These are phyloP conservation scores for Galaxea fascicularis DNA, from an alignment of 92 coral and sea anemone species.

Conservation along the genomic window DNA sequence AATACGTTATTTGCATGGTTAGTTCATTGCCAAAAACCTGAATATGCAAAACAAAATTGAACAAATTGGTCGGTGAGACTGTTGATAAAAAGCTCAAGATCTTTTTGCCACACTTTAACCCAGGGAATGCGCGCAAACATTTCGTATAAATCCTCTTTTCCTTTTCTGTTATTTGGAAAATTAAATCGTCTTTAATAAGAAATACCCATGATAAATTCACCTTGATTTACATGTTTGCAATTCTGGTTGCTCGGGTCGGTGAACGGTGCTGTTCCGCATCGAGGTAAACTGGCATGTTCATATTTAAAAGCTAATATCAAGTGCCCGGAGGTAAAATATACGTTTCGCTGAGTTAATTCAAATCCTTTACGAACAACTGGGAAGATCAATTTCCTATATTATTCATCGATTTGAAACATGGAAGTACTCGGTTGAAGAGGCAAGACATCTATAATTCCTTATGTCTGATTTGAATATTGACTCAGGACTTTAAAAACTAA, in stretches of 20 bases:
- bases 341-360: not conserved
- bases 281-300: not conserved
- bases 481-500: slow-evolving; percentile 47
- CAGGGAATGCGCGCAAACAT: slow-evolving; percentile 27
- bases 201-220: slow-evolving; percentile 7
- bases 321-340: not conserved
- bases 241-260: not conserved
- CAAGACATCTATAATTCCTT: slow-evolving; percentile 22
- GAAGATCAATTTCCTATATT: slow-evolving; percentile 11
- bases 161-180: not conserved
- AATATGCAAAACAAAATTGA: slow-evolving; percentile 8
- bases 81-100: not conserved
- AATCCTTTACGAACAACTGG: not conserved
- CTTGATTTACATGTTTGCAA: slow-evolving; percentile 33
- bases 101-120: slow-evolving; percentile 5
- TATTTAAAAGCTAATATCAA: not conserved
- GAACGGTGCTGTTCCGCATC: not conserved
- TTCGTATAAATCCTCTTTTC: slow-evolving; percentile 1
- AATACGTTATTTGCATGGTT: not conserved
- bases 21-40: not conserved
- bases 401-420: slow-evolving; percentile 27
- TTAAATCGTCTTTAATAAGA: slow-evolving; percentile 9
- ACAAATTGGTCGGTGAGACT: slow-evolving; percentile 4
- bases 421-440: slow-evolving; percentile 29
- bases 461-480: slow-evolving; percentile 31